phyloP scores from a whole-genome alignment of 2,113 vertebrate genomes.

The Damaliscus lunatus region DNA sequence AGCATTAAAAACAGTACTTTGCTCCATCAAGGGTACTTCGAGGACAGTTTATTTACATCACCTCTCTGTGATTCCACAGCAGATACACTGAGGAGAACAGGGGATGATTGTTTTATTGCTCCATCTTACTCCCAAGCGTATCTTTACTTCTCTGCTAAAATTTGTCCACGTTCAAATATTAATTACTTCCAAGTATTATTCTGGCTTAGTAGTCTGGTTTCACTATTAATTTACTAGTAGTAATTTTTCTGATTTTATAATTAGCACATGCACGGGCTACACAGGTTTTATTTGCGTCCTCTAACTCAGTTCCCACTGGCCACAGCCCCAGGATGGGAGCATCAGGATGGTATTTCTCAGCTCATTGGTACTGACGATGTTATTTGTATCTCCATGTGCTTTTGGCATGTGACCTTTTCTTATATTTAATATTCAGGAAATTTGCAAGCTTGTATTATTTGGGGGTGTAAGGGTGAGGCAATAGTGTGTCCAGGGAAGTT shows the following conservation, averaged over 20 bases:
- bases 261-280: neutral
- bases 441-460: neutral
- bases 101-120: neutral
- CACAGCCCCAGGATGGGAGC: neutral
- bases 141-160: neutral
- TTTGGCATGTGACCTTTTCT: neutral
- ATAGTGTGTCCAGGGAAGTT: neutral
- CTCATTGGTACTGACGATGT: neutral
- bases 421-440: neutral
- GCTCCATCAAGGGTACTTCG: neutral
- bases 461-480: neutral
- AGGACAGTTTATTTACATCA: neutral
- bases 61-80: too few species aligned
- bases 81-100: neutral
- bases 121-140: neutral
- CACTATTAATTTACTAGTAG: neutral
- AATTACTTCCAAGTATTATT: neutral
- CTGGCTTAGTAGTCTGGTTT: neutral
- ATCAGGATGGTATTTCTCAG: neutral
- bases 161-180: neutral
- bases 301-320: neutral
- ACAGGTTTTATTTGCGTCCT: neutral
- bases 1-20: neutral
- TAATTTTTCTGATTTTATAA: neutral
- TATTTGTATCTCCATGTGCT: neutral